Base-by-base conservation (phyloP, 2,888 invertebrate genomes). In the Campaea margaritaria region DNA sequence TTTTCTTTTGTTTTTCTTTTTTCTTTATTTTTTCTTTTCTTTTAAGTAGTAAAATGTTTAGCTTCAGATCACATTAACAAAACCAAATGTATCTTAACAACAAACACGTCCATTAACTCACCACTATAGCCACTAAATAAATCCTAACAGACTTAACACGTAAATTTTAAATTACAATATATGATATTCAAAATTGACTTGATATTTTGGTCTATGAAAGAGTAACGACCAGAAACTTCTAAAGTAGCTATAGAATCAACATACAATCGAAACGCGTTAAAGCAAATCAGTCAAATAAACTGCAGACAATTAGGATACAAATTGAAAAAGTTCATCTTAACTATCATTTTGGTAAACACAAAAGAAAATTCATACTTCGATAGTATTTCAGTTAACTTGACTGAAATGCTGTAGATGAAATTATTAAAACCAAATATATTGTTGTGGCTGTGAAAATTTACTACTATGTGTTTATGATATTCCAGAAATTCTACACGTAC, bases 11-110 rank as follows among this genome's bases (percentile, higher is more conserved):
- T n/a, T n/a, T n/a, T n/a, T n/a, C n/a, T n/a, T n/a, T n/a, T n/a
- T n/a, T n/a, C n/a, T n/a, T n/a, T n/a, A n/a, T n/a, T n/a, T n/a
- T n/a, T n/a, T n/a, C n/a, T n/a, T n/a, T n/a, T n/a, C n/a, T n/a
- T n/a, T 75, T 75, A 75, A 74, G 73, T 75, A 76, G 72, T 9
- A 31, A 75, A 67, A 68, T 74, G 15, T 72, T 56, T 57, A 65
- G 72, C 90, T 90, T 91, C 91, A 90, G 88, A 91, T 91, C 91
- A 90, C 92, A 91, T 81, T 89, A 91, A 91, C 91, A 91, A 91
- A 91, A 89, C 72, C 73, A 77, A 80, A 78, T 73, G 72, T 71
- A 67, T 79, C 73, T 81, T 79, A 84, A 76, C 76, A 86, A 88
- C 84, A 85, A 86, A 82, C 84, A 75, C 81, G 75, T 72, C 80